Evolutionary conservation across 2,888 invertebrate genomes (phyloP), one percentile per base, ranked within the genome.

Genomic region (Lochmaea capreae): DNA sequence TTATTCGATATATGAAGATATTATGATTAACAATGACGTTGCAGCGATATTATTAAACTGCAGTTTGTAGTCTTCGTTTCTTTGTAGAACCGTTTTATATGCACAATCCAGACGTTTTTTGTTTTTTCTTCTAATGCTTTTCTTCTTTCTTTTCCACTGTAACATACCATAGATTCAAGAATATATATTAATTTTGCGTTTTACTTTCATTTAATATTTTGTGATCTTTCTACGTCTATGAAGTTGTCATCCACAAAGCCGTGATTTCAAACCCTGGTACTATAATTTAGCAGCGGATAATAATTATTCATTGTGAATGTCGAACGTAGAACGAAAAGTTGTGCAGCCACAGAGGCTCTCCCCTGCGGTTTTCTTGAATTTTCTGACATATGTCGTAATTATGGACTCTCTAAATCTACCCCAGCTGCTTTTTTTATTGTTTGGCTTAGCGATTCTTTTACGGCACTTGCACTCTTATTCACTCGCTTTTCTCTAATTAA

Each of bases 351-450:
- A 84, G 83, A 83, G 83, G 81, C 80, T 83, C 83, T 84, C 85
- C 85, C 85, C 85, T 84, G 84, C 81, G 85, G 84, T 85, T 85
- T 85, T 83, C 84, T 84, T 82, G 83, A 83, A 85, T 84, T 84
- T 84, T 83, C 84, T 82, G 83, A 83, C 85, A 85, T 85, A 85
- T 85, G 85, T 84, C 84, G 83, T 84, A 83, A 85, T 85, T 84
- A 84, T 79, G 79, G 79, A 78, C 80, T 79, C 81, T 81, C 81
- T 75, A 80, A 81, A 82, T 81, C 81, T 79, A 81, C 81, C 81
- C 81, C 81, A 82, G 82, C 83, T 82, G 83, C 80, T 83, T 83
- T 83, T 80, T 81, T 81, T 77, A 77, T 77, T 76, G 76, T 78
- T 73, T 72, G 74, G 69, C 43, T 68, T 69, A 72, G 76, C 77